A percentile compares a stretch with the other conserved stretches of the same genome.
Evolutionary conservation across 2,797 vertebrate genomes (phyloP).

Genomic region (Siniperca obscura): DNA sequence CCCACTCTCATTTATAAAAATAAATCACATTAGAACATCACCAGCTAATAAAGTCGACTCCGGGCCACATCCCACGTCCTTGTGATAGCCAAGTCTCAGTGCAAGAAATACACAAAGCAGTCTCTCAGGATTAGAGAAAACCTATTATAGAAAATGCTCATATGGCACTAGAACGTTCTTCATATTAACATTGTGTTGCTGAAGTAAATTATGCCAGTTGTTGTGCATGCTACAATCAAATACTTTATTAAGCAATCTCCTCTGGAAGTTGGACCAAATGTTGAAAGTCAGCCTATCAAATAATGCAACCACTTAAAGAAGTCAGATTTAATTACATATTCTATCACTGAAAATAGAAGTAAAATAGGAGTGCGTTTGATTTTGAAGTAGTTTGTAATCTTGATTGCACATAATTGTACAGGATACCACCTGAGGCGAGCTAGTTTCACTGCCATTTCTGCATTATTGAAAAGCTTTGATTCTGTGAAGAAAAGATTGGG

Average conservation of each 20-base stretch:
- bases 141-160: constrained; percentile 79
- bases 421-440: constrained; percentile 78
- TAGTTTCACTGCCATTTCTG: constrained; percentile 63
- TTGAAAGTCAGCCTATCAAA: constrained; percentile 69
- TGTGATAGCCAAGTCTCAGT: constrained; percentile 76
- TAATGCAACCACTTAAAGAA: constrained; percentile 64
- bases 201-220: constrained; percentile 74
- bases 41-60: constrained; percentile 82
- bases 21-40: constrained; percentile 86
- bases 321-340: constrained; percentile 77
- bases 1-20: constrained; percentile 85
- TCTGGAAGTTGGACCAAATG: constrained; percentile 65
- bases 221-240: constrained; percentile 70
- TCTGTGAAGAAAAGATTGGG: constrained; percentile 63
- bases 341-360: constrained; percentile 65
- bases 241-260: constrained; percentile 69
- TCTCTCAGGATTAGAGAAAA: constrained; percentile 77
- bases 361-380: constrained; percentile 71
- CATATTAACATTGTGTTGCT: constrained; percentile 70
- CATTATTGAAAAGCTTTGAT: constrained; percentile 78
- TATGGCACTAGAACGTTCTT: constrained; percentile 72
- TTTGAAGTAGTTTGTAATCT: constrained; percentile 79
- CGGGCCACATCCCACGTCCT: constrained; percentile 76
- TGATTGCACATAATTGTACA: constrained; percentile 83
- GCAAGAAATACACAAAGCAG: constrained; percentile 79